Evolutionary conservation across 30 jellyfish, hydroid and myxozoan species (phyloP), one percentile per base, ranked within the genome.

Genomic region (Clytia hemisphaerica): DNA sequence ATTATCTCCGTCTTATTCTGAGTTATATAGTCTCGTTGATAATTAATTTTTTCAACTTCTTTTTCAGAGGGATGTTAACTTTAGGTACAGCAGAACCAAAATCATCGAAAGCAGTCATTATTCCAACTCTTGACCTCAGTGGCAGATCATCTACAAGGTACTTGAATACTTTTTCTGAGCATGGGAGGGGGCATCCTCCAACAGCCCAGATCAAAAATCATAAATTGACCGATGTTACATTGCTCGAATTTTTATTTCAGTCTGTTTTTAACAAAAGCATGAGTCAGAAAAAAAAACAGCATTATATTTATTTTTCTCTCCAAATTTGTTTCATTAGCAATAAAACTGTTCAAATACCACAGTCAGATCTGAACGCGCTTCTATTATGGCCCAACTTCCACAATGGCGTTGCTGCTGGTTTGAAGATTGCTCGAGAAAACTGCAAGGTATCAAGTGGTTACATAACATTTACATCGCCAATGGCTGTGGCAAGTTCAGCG

Each of bases 381-480:
- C 76, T 34, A 2, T 83, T 74, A 4, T 88, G 97, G 97, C 97
- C 97, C 3, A 76, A 84, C 16, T 88, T 88, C 34, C 97, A 88
- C 67, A 88, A 88, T 70, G 97, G 97, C n/a, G 97, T 88, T 36
- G 97, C 97, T 0, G 94, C 97, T 4, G 97, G 97, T n/a, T 71
- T 88, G 10, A 67, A 83, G 19, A 71, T 88, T 27, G 80, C 94
- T 16, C 81, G 12, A 9, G 12, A 9, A 9, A 42, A 9, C 53
- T 9, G 12, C 12, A 42, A 42, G 53, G 53, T 42, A 12, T 12
- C 12, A 42, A 42, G n/a, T 42, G 12, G 53, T 42, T n/a, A n/a
- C 53, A 42, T 42, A 42, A 42, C 53, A 42, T 42, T 42, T n/a
- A n/a, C 53, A n/a, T n/a, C 53, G 53, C n/a, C 12, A n/a, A n/a